phyloP scores from a whole-genome alignment of 1,140 invertebrate species.

The Frieseomelitta varia region DNA sequence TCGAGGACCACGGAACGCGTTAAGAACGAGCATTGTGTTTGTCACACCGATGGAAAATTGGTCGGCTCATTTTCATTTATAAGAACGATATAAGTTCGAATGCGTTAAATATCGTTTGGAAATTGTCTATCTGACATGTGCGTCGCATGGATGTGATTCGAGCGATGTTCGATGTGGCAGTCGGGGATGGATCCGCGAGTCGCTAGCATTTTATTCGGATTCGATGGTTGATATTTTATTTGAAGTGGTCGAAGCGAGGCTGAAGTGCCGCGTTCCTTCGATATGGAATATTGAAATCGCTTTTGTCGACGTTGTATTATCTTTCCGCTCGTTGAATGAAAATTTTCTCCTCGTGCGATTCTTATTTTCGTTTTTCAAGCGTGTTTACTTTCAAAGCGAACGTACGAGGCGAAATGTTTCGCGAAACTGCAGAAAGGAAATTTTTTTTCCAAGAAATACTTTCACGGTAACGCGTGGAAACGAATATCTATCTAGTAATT shows the following conservation, averaged over 20 bases:
- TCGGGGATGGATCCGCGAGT: not conserved
- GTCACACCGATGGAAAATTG: not conserved
- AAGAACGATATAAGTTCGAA: too few relatives aligned
- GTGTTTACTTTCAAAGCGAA: not conserved
- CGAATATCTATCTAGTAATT: not conserved
- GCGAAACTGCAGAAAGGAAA: not conserved
- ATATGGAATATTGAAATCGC: slow-evolving; percentile 19
- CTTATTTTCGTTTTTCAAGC: not conserved
- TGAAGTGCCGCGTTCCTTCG: not conserved
- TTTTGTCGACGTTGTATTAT: not conserved
- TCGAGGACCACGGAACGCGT: not conserved
- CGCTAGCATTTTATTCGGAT: slow-evolving; percentile 10
- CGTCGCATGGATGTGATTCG: not conserved
- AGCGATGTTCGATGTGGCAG: not conserved
- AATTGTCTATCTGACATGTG: not conserved
- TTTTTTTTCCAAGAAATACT: not conserved
- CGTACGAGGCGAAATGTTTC: not conserved
- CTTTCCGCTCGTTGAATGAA: not conserved
- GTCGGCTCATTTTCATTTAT: not conserved
- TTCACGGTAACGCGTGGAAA: not conserved
- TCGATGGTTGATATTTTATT: not conserved
- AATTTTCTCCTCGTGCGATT: not conserved
- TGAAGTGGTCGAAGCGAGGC: not conserved
- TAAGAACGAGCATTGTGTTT: not conserved
- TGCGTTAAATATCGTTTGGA: not conserved